These are phyloP conservation scores for Trachelus troglodyta DNA, from an alignment of 2,888 invertebrate species.

Conservation along the genomic window DNA sequence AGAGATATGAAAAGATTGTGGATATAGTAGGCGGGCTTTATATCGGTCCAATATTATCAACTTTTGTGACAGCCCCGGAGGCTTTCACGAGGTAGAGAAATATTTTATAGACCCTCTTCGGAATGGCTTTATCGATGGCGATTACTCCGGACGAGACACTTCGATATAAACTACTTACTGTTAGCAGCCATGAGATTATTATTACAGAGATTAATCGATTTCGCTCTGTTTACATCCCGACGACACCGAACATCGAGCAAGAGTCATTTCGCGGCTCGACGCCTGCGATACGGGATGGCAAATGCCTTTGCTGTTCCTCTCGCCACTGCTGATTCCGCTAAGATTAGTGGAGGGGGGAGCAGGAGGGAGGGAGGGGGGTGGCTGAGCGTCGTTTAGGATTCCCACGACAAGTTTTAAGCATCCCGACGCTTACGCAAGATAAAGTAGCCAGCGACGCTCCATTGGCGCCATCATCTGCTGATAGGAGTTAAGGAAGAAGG, in stretches of 20 bases:
- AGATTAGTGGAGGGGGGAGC: neutral
- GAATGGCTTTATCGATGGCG: neutral
- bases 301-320: neutral
- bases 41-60: neutral
- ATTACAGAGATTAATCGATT: neutral
- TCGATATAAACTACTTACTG: neutral
- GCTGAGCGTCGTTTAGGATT: neutral
- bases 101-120: neutral
- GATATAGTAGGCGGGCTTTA: too few relatives aligned
- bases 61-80: neutral
- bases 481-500: neutral
- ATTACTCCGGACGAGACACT: neutral
- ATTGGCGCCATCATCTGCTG: neutral
- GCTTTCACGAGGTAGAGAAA: neutral
- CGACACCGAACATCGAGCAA: neutral
- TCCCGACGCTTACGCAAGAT: neutral
- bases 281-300: neutral
- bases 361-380: too few relatives aligned
- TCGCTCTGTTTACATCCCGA: neutral
- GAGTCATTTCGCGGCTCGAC: neutral
- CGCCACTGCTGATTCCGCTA: neutral
- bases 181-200: neutral
- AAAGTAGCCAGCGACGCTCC: neutral
- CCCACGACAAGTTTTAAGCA: neutral
- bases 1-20: neutral